Percentiles rank a stretch among this genome's conserved stretches.
These are phyloP conservation scores for Autographa gamma DNA, from an alignment of 2,888 invertebrate species.

Conservation along the genomic window DNA sequence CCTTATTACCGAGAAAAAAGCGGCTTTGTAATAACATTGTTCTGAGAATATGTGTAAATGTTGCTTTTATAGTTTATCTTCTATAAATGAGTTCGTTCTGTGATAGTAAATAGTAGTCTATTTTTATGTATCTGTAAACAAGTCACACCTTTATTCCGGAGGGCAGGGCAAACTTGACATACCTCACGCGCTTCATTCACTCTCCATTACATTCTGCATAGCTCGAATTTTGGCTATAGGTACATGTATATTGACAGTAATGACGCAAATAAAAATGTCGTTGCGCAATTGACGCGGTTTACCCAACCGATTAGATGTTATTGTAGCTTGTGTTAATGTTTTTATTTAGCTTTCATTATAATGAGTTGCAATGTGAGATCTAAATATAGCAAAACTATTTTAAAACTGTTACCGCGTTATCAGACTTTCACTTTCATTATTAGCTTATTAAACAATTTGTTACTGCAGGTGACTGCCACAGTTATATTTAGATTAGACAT, in stretches of 20 bases:
- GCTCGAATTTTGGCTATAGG: background rate
- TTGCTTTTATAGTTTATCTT: background rate
- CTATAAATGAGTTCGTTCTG: slow-evolving; percentile 6
- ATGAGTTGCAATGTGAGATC: slow-evolving; percentile 4
- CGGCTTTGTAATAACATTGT: background rate
- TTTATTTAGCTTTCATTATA: background rate
- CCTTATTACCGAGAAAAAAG: background rate
- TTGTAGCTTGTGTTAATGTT: background rate
- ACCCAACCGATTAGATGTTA: slow-evolving; percentile 28
- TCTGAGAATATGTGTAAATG: background rate
- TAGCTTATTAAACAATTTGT: slow-evolving; percentile 17
- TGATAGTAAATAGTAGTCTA: slow-evolving; percentile 14
- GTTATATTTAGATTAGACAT: slow-evolving; percentile 4
- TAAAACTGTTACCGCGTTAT: slow-evolving; percentile 27
- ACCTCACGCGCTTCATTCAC: background rate
- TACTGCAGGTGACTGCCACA: background rate
- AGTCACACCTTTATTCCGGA: background rate
- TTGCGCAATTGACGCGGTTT: slow-evolving; percentile 33
- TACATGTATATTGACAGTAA: background rate
- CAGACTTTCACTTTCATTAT: slow-evolving; percentile 23
- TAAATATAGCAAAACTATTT: slow-evolving; percentile 10
- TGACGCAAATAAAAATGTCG: slow-evolving; percentile 38
- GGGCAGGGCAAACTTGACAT: background rate
- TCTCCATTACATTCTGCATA: slow-evolving; percentile 1
- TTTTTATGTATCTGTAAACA: slow-evolving; percentile 14